Base-by-base conservation (phyloP, 2,888 invertebrate genomes). In the Elegia similella region DNA sequence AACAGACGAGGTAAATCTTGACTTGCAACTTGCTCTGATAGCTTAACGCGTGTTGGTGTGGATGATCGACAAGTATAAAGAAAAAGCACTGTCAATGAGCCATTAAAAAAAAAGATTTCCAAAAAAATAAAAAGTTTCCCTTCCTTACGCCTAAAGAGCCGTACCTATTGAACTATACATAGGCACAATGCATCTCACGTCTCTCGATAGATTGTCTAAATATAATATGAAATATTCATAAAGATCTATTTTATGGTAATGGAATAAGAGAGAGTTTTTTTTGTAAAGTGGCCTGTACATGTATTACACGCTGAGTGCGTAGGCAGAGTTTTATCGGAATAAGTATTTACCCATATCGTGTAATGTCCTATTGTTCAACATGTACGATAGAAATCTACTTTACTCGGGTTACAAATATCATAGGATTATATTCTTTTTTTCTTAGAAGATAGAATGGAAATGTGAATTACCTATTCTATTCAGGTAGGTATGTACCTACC, bases 301-400 rank as follows among this genome's bases (percentile, higher is more conserved):
- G 57, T 57, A 59, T 67, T 67, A 72, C 71, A 73, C 76, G 59
- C 66, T 72, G 70, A 64, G 80, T 12, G 42, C 74, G 81, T 80
- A 78, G 79, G 80, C 70, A 34, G 74, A 70, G 70, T 75, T 75
- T 75, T 76, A 77, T 76, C 73, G 68, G 67, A 73, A 73, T 72
- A 75, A 68, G 62, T 53, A 42, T 52, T 52, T 34, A 52, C 16
- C 17, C 17, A 38, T 70, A 78, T 70, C 72, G 61, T 68, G 69
- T 73, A 77, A 78, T 78, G 75, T 78, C 60, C 79, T 68, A 82
- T 83, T 84, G 84, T 84, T 69, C 80, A 78, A 75, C 64, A 60
- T 67, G 65, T 70, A 69, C 65, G 74, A 80, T 79, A 73, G 63
- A 72, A 66, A 78, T 82, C 81, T 73, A 62, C 64, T 42, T 72